These are phyloP conservation scores for Montipora foliosa DNA, from an alignment of 64 coral and sea anemone genomes.

Conservation along the genomic window DNA sequence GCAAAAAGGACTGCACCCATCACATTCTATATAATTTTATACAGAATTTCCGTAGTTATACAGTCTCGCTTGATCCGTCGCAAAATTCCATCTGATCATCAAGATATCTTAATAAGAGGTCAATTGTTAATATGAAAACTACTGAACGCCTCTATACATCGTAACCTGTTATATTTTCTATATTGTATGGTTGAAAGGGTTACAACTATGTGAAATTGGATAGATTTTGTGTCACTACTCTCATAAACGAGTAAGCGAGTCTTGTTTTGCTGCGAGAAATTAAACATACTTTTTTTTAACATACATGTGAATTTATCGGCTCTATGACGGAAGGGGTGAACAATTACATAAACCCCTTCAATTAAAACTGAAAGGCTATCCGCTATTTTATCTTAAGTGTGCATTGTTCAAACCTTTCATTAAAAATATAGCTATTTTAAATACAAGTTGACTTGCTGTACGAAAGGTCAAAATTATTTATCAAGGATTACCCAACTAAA, in stretches of 20 bases:
- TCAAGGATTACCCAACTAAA: not conserved
- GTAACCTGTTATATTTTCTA: no score
- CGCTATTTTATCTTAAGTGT: not conserved
- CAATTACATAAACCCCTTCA: not conserved
- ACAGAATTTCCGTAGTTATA: no score
- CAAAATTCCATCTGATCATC: no score
- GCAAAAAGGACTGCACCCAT: no score
- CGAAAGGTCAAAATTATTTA: slow-evolving; percentile 1
- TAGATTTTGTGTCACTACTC: not conserved
- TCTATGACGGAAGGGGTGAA: not conserved
- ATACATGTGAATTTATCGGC: no score
- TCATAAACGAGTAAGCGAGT: not conserved
- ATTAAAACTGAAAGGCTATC: not conserved
- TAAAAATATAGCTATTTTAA: not conserved
- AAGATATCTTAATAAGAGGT: no score
- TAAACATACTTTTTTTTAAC: not conserved
- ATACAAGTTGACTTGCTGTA: not conserved
- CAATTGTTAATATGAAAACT: no score
- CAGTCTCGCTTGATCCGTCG: no score
- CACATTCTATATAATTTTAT: no score
- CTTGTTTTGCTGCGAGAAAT: not conserved
- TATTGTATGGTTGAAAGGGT: no score
- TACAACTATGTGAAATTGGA: not conserved
- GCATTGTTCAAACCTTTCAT: not conserved
- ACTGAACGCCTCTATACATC: no score